phyloP scores from a whole-genome alignment of 1,140 invertebrate species.

The Orchesella cincta region DNA sequence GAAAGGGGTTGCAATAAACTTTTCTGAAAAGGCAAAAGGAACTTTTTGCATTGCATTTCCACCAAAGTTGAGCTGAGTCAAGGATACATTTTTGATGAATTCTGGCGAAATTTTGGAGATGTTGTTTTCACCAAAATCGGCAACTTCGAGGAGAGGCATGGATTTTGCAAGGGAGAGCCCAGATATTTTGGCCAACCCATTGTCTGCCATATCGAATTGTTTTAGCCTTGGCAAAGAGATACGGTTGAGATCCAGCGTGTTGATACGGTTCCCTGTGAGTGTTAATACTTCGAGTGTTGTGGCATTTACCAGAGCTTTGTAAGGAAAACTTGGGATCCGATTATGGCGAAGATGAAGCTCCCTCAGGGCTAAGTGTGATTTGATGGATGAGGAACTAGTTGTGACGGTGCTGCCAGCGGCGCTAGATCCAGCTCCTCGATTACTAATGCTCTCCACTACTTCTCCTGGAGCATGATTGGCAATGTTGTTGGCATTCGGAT shows the following conservation, averaged over 20 bases:
- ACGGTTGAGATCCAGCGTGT: conserved; percentile 73
- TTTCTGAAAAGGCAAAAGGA: conserved; percentile 72
- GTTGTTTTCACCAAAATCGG: conserved; percentile 74
- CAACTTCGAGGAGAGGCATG: conserved; percentile 64
- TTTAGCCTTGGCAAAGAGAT: conserved; percentile 71
- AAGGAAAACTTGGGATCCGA: conserved; percentile 71
- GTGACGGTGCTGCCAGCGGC: conserved; percentile 66
- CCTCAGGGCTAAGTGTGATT: conserved; percentile 61
- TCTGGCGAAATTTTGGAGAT: conserved; percentile 76
- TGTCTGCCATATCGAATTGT: conserved; percentile 72
- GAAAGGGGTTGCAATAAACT: conserved; percentile 69
- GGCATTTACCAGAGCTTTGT: conserved; percentile 72
- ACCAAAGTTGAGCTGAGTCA: conserved; percentile 71
- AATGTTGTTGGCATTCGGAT: conserved; percentile 63
- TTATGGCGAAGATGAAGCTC: conserved; percentile 75
- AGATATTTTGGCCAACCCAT: conserved; percentile 71
- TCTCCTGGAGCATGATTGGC: conserved; percentile 63
- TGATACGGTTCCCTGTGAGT: conserved; percentile 71
- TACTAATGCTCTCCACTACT: conserved; percentile 69
- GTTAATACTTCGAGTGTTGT: conserved; percentile 67
- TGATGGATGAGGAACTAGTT: conserved; percentile 56
- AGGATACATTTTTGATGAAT: conserved; percentile 71
- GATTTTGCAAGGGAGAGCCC: conserved; percentile 76
- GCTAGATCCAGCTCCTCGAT: conserved; percentile 60
- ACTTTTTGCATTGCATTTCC: conserved; percentile 79